phyloP scores from a whole-genome alignment of 2,888 invertebrate species.

The Xestia xanthographa region DNA sequence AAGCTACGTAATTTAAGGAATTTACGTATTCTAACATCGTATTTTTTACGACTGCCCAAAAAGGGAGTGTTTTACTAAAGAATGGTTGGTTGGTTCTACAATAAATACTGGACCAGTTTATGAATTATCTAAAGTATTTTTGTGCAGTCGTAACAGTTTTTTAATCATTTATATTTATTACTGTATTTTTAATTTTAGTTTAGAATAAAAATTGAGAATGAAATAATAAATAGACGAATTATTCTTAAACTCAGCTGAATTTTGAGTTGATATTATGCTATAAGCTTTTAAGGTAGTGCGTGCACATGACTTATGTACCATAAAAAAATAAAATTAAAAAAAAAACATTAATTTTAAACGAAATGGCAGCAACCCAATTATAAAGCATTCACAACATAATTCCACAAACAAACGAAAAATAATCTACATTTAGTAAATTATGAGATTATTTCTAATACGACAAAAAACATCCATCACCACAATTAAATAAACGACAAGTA shows the following conservation, averaged over 20 bases:
- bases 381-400: not conserved
- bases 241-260: not conserved
- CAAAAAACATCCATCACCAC: conserved; percentile 46
- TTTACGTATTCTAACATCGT: not conserved
- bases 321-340: not conserved
- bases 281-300: not conserved
- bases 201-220: not conserved
- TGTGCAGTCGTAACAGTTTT: not conserved
- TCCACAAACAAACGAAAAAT: not conserved
- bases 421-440: not conserved
- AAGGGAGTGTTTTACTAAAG: no score
- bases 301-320: not conserved
- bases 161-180: not conserved
- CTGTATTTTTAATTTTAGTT: not conserved
- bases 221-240: not conserved
- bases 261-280: not conserved
- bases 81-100: not conserved
- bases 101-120: not conserved
- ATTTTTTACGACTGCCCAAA: no score
- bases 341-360: not conserved
- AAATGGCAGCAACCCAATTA: not conserved
- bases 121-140: not conserved
- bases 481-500: conserved; percentile 28
- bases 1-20: not conserved
- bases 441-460: not conserved